Percentiles rank a stretch among this genome's conserved stretches.
These are phyloP conservation scores for Trinorchestia longiramus DNA, from an alignment of 1,140 invertebrate genomes.

Conservation along the genomic window DNA sequence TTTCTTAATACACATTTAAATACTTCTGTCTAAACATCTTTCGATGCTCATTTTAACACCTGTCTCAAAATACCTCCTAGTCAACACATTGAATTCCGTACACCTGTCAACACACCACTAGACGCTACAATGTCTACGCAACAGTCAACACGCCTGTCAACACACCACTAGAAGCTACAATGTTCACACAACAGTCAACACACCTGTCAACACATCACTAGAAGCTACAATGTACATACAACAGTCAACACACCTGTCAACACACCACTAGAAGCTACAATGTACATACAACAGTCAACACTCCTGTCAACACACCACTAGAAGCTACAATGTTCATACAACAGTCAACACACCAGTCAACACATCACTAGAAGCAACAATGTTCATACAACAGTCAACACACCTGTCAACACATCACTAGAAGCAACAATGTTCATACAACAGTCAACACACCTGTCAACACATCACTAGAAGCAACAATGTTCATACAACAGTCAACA, in stretches of 20 bases:
- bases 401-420: no score
- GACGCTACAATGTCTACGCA: not conserved
- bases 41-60: no score
- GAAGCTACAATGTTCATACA: not conserved
- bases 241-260: no score
- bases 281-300: not conserved
- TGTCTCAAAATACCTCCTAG: no score
- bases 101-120: no score
- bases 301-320: not conserved
- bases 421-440: not conserved
- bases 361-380: no score
- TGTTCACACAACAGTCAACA: not conserved
- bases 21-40: no score
- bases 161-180: not conserved
- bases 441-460: not conserved
- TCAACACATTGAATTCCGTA: no score
- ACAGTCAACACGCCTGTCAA: not conserved
- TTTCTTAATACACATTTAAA: no score
- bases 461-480: not conserved
- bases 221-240: no score
- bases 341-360: not conserved
- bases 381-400: no score
- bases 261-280: not conserved
- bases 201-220: not conserved
- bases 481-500: not conserved